A percentile compares a stretch with the other conserved stretches of the same genome.
Evolutionary conservation across 2,113 vertebrate genomes (phyloP).

Genomic region (Beaufortia kweichowensis): DNA sequence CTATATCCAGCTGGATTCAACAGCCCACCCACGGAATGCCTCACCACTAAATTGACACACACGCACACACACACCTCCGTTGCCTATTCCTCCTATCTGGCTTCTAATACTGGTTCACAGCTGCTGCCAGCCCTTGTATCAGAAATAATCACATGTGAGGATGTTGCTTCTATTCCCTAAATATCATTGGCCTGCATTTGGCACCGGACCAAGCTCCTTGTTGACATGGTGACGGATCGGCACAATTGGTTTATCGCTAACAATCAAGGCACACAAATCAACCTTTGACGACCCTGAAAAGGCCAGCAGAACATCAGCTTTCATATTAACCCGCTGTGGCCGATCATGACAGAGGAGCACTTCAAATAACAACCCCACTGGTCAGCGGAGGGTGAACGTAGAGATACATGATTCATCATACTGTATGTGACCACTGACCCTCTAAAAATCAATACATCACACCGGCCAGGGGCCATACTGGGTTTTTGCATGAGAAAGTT

Average conservation of each 20-base stretch:
- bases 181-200: conserved; percentile 32
- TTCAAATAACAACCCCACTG: neutral
- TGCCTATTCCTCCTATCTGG: conserved; percentile 51
- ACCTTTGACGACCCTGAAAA: neutral
- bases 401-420: neutral
- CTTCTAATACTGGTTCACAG: conserved; percentile 52
- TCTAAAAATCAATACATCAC: neutral
- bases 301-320: neutral
- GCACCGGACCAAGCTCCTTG: conserved; percentile 24
- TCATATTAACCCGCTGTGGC: neutral
- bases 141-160: conserved; percentile 40
- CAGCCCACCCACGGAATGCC: conserved; percentile 62
- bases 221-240: conserved; percentile 50
- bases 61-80: conserved; percentile 43
- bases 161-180: conserved; percentile 11
- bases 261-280: neutral
- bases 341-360: neutral
- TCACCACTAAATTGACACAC: conserved; percentile 53
- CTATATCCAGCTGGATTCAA: conserved; percentile 60
- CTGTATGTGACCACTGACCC: neutral
- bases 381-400: neutral
- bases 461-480: neutral
- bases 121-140: conserved; percentile 17
- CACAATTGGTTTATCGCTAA: conserved; percentile 13
- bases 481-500: neutral